Percentiles rank a stretch among this genome's conserved stretches.
Conservation (phyloP, 2,113 vertebrate genomes). For the Saccopteryx bilineata region DNA sequence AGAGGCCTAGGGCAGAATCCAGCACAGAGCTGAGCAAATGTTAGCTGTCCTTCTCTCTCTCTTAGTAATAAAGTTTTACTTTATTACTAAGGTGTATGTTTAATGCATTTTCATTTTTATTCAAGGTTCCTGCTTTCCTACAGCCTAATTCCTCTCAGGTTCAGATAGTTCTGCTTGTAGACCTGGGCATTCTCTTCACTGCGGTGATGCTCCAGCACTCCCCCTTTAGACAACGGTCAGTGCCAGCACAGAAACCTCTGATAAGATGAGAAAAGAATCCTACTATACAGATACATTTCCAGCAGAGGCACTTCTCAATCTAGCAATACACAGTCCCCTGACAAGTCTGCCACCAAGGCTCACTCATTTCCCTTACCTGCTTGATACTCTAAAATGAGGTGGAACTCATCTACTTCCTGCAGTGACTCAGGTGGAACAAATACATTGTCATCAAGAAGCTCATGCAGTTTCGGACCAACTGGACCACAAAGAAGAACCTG, state of each 20-base stretch:
- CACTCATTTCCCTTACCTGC: slow-evolving; percentile 89
- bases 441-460: slow-evolving; percentile 95
- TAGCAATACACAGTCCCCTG: neutral
- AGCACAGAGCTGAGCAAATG: neutral
- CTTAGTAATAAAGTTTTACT: slow-evolving; percentile 30
- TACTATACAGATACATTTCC: neutral
- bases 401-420: slow-evolving; percentile 96
- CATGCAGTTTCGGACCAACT: slow-evolving; percentile 96
- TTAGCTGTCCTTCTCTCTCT: neutral
- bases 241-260: neutral
- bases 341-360: neutral
- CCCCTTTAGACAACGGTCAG: neutral
- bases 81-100: neutral
- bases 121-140: neutral
- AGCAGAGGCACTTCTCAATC: neutral
- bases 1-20: neutral
- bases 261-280: neutral
- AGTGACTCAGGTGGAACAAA: slow-evolving; percentile 96
- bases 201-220: neutral
- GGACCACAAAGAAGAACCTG: slow-evolving; percentile 98
- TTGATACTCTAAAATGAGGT: slow-evolving; percentile 98
- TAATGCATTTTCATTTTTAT: slow-evolving; percentile 41
- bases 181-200: neutral
- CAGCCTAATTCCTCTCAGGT: neutral
- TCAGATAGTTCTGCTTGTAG: neutral